Base-by-base conservation (phyloP, 2,113 vertebrate species). In the Bambusicola thoracicus region DNA sequence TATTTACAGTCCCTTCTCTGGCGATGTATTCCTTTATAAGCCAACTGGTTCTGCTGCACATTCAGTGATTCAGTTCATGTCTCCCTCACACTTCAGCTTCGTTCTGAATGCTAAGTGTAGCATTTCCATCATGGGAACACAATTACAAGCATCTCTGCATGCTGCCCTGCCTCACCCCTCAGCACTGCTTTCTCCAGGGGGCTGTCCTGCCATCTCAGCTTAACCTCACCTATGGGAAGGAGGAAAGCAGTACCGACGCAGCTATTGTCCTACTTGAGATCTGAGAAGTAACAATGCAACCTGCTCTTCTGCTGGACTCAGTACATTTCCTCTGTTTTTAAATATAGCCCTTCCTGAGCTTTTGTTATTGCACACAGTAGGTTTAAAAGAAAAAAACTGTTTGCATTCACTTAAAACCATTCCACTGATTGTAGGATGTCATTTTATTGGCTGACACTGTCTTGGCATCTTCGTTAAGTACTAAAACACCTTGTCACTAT, bases 311-410 rank as follows among this genome's bases (percentile, higher is more conserved):
- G 61, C 61, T 13, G 27, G 49, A 74, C 70, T 80, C 59, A 7
- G 38, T 59, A 59, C 15, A n/a, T 83, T 89, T 93, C 81, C 84
- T 89, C 53, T 92, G 67, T 7, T 92, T 92, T 91, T 66, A 95
- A 87, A 92, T 66, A 66, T 19, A 92, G 94, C 76, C 32, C 74
- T 94, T 95, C 81, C 92, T 89, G 87, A 81, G 69, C 48, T 81
- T 90, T 89, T 94, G 88, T 89, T 87, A 43, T 34, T 25, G 56
- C 53, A 48, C 0, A 2, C 61, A 76, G 78, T 17, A 74, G 22
- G 51, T 81, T 67, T 81, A 67, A 81, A 92, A 88, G 56, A 44
- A 40, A 74, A 85, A 61, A 95, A 43, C 16, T 51, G 17, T 55
- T 85, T 67, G 63, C 17, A 10, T 40, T 13, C 90, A 85, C 87